phyloP scores from a whole-genome alignment of 2,888 invertebrate species.

The Acanthopleura granulata region DNA sequence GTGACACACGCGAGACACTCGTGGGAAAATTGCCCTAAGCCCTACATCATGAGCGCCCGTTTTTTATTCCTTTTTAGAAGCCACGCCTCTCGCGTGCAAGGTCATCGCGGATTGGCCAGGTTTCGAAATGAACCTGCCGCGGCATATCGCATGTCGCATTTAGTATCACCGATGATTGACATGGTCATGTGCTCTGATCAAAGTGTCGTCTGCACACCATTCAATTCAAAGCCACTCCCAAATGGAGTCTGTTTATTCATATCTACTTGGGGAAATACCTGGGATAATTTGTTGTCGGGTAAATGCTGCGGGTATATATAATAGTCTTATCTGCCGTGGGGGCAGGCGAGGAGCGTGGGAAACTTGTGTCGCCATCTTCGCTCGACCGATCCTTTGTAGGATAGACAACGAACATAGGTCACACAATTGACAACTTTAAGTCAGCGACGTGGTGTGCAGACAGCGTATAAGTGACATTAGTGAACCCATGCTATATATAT shows the following conservation, averaged over 20 bases:
- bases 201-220: too few species aligned
- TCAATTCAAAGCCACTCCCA: not conserved
- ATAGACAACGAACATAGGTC: too few species aligned
- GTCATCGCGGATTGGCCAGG: not conserved
- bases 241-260: not conserved
- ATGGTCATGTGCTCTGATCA: too few species aligned
- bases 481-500: too few species aligned
- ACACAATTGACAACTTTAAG: too few species aligned
- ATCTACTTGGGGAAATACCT: constrained; percentile 1
- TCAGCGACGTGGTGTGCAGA: too few species aligned
- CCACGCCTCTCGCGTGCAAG: constrained; percentile 6
- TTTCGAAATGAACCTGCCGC: not conserved
- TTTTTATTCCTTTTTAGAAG: too few species aligned
- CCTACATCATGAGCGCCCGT: not conserved
- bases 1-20: constrained; percentile 3
- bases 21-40: not conserved
- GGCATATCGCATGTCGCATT: not conserved
- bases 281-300: not conserved
- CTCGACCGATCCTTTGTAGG: not conserved
- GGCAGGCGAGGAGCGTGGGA: constrained; percentile 16
- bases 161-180: constrained; percentile 2
- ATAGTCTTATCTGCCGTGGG: not conserved
- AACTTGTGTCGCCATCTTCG: not conserved
- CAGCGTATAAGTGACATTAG: too few species aligned
- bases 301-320: not conserved